These are phyloP conservation scores for Sisor rabdophorus DNA, from an alignment of 2,113 vertebrate species.

Conservation along the genomic window DNA sequence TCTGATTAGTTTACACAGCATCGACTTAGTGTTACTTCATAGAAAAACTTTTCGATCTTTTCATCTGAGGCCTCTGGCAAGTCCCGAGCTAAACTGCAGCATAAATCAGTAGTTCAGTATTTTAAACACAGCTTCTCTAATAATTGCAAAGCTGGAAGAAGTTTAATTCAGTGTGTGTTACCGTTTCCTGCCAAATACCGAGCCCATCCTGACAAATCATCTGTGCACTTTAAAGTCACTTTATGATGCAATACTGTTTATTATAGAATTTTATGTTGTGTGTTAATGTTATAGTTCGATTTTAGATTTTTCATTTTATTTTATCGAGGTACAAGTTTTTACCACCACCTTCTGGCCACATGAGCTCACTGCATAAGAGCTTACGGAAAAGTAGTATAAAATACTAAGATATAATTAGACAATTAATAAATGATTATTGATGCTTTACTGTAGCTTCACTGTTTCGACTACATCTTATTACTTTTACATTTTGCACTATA, in stretches of 20 bases:
- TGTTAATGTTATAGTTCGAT: too few species aligned
- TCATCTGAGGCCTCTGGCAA: too few species aligned
- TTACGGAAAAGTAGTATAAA: neutral
- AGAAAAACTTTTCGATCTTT: neutral
- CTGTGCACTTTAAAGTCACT: neutral
- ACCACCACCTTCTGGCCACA: neutral
- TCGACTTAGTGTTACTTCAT: neutral
- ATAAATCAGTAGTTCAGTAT: neutral
- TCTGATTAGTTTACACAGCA: neutral
- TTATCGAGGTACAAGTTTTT: neutral
- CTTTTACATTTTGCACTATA: too few species aligned
- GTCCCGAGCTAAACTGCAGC: neutral
- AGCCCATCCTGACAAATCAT: neutral
- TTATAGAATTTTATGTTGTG: neutral
- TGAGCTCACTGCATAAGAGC: neutral
- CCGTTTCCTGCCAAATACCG: neutral
- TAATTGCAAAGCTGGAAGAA: neutral
- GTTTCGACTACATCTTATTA: too few species aligned
- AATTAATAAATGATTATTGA: neutral
- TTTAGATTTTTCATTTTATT: too few species aligned
- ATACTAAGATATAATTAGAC: neutral
- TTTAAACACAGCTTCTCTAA: neutral
- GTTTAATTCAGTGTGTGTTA: neutral
- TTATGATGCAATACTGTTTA: constrained; percentile 12
- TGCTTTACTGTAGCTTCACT: too few species aligned